These are phyloP conservation scores for Sabatieria punctata DNA, from an alignment of 2,888 invertebrate species.

Conservation along the genomic window DNA sequence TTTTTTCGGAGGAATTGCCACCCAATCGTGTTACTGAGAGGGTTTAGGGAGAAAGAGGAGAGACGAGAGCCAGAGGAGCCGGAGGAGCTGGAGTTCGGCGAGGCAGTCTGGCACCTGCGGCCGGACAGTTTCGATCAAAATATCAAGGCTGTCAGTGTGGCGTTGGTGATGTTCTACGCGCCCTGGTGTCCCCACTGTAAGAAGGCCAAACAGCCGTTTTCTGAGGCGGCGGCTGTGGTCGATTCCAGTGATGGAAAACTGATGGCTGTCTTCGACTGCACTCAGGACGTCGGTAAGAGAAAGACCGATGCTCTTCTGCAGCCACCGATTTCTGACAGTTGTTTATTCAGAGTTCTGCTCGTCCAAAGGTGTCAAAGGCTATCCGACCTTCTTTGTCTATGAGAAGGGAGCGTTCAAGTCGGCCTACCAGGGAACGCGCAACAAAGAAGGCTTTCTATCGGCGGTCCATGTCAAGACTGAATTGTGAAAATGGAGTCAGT, in stretches of 20 bases:
- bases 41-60: too few species aligned
- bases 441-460: background rate
- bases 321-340: background rate
- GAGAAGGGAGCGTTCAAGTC: background rate
- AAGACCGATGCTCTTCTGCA: background rate
- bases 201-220: slow-evolving; percentile 62
- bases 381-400: slow-evolving; percentile 46
- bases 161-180: slow-evolving; percentile 73
- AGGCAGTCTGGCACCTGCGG: too few species aligned
- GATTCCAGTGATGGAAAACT: too few species aligned
- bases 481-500: too few species aligned
- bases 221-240: slow-evolving; percentile 48
- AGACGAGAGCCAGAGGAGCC: too few species aligned
- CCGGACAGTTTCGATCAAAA: too few species aligned
- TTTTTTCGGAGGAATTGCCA: too few species aligned
- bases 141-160: too few species aligned
- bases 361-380: slow-evolving; percentile 48
- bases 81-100: too few species aligned
- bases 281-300: background rate
- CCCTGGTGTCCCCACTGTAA: slow-evolving; percentile 88
- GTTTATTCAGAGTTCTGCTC: background rate
- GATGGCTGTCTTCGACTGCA: background rate
- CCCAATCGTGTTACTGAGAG: too few species aligned
- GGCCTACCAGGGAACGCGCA: background rate
- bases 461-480: too few species aligned